These are phyloP conservation scores for Peromyscus attwateri DNA, from an alignment of 2,797 vertebrate genomes.

Conservation along the genomic window DNA sequence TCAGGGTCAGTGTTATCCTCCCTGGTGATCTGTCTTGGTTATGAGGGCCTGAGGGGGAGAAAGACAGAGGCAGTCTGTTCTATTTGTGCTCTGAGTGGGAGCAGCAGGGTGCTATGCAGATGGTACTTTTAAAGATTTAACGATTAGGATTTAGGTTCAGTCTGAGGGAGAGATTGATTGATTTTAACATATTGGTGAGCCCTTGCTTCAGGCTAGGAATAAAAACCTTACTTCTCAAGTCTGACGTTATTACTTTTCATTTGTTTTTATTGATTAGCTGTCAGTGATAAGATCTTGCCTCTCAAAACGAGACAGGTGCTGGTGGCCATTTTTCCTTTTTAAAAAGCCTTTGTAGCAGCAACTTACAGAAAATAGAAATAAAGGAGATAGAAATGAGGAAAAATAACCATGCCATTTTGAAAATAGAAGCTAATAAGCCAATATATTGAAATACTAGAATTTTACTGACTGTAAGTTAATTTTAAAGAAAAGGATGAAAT, in stretches of 20 bases:
- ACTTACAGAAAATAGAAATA: slow-evolving; percentile 68
- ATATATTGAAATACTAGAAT: slow-evolving; percentile 52
- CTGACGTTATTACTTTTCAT: slow-evolving; percentile 87
- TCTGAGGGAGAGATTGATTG: slow-evolving; percentile 82
- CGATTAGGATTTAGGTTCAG: slow-evolving; percentile 75
- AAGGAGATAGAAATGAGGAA: slow-evolving; percentile 62
- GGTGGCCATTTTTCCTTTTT: slow-evolving; percentile 77
- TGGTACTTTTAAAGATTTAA: slow-evolving; percentile 65
- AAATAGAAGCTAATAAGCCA: background rate
- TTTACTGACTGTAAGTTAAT: slow-evolving; percentile 47
- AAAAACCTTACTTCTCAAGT: slow-evolving; percentile 86
- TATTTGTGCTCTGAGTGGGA: background rate
- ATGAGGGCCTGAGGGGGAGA: background rate
- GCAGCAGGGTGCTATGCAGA: slow-evolving; percentile 67
- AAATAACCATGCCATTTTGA: slow-evolving; percentile 40
- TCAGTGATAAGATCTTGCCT: slow-evolving; percentile 82
- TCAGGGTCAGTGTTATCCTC: background rate
- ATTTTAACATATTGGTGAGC: slow-evolving; percentile 81
- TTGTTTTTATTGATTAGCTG: slow-evolving; percentile 88
- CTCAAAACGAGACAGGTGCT: slow-evolving; percentile 83
- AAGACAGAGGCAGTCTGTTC: background rate
- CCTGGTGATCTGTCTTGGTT: background rate
- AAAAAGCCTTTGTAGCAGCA: slow-evolving; percentile 69
- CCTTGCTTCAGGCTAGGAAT: slow-evolving; percentile 79
- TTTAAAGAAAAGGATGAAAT: slow-evolving; percentile 14